Evolutionary conservation across 2,888 invertebrate genomes (phyloP), one percentile per base, ranked within the genome.

Genomic region (Arctia plantaginis): DNA sequence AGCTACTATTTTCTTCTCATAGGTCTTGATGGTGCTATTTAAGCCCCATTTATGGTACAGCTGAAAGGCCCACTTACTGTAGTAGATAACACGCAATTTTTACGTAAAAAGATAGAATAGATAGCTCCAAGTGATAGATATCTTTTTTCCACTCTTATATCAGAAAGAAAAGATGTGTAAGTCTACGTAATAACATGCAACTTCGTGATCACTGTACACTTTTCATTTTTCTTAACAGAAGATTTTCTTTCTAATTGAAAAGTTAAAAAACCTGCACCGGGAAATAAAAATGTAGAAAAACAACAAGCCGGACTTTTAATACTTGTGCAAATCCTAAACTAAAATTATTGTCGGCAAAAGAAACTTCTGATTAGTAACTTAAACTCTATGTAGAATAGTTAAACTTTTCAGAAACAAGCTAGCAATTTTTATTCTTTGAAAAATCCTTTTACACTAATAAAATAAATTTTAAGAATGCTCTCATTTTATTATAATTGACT

Each of bases 11-110:
- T 82, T 81, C 71, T 71, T 79, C 78, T 83, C 75, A 84, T 86
- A 83, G 82, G 77, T 86, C 87, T 84, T 79, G 80, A 85, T 87
- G 77, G 72, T 66, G 75, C 78, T 81, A 86, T 88, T 88, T 85
- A 84, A 76, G 82, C 81, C 76, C 78, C 82, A 82, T 80, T 80
- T 86, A 82, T 76, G 77, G 75, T 73, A 59, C 23, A 72, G 33
- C 59, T 78, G 73, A 75, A 80, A 81, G 75, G 74, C 76, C 67
- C 64, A 41, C 69, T 74, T 83, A 79, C 77, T 76, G 78, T 79
- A 71, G 74, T 75, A 73, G 73, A 79, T 75, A 82, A 73, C 47
- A 74, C 66, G 71, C 47, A 74, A 55, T 69, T 76, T 75, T 69
- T 59, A 71, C 67, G 51, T 66, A 55, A 44, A 44, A 71, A 74